Base-by-base conservation (phyloP, 2,888 invertebrate species). In the Drosophila paranaensis region DNA sequence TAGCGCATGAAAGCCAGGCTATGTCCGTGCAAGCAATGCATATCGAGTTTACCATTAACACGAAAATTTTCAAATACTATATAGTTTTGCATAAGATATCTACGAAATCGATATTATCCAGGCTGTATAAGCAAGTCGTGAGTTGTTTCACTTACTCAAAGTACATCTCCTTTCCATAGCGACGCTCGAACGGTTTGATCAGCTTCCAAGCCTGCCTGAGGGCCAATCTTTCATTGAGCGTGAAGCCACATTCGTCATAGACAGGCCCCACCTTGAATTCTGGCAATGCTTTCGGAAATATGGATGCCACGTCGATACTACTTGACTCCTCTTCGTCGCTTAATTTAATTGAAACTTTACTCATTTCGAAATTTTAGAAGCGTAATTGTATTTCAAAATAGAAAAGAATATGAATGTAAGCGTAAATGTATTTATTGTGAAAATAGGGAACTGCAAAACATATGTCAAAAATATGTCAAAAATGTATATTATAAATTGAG, bases 241-340 rank as follows among this genome's bases (percentile, higher is more conserved):
- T 84, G 51, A 90, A 89, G 2, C 89, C 90, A 2, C 54, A 60
- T 10, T 89, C 85, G 57, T 87, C 82, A 3, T 67, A 54, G 3
- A 77, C 6, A 0, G 74, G 76, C 6, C 78, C 77, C 6, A 71
- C 60, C 6, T 6, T 14, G 0, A 89, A 33, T 10, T 40, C 48
- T 2, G 79, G 71, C 94, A 88, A 93, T 92, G 60, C 50, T 30
- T 79, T 76, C 1, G 86, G 90, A 63, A 71, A 79, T 6, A 63
- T 67, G 1, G 51, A 16, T 4, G 46, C 27, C 25, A 46, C 60
- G 25, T 50, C 71, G 9, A 43, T 56, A 10, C 2, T 14, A 42
- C 25, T 58, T 8, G 50, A 50, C 13, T 8, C 16, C 9, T 8
- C 16, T 6, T 43, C 45, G 0, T 35, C 6, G 5, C 43, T 16